Percentiles rank a stretch among this genome's conserved stretches.
These are phyloP conservation scores for Spisula solida DNA, from an alignment of 2,888 invertebrate species.

Conservation along the genomic window DNA sequence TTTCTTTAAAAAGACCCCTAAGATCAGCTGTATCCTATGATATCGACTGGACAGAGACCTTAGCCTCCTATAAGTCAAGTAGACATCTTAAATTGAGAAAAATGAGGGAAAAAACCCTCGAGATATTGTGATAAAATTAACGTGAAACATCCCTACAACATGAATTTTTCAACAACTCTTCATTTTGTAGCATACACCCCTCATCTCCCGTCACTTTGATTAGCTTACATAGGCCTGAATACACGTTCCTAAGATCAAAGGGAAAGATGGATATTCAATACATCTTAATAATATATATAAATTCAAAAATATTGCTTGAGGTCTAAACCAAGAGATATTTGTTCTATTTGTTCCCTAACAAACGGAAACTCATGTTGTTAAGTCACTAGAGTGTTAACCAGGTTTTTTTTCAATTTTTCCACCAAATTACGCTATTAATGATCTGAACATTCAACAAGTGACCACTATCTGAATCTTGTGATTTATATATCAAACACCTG, in stretches of 20 bases:
- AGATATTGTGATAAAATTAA: neutral
- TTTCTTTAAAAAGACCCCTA: too few species aligned
- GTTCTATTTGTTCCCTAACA: too few species aligned
- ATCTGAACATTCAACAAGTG: neutral
- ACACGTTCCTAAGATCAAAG: neutral
- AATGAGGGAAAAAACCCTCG: neutral
- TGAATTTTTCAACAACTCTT: neutral
- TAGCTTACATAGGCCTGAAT: neutral
- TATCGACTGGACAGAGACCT: neutral
- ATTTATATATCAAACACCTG: neutral
- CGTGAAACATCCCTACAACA: neutral
- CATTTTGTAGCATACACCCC: neutral
- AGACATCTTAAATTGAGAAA: neutral
- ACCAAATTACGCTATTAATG: neutral
- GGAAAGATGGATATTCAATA: neutral
- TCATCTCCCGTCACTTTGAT: neutral
- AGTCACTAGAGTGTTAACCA: too few species aligned
- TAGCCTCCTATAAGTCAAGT: neutral
- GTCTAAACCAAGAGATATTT: too few species aligned
- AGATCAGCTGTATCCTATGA: neutral
- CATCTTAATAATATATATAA: neutral
- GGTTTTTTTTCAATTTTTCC: too few species aligned
- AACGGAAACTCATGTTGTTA: too few species aligned
- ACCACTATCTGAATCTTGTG: neutral
- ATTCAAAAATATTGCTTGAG: too few species aligned